phyloP scores from a whole-genome alignment of 2,113 vertebrate species.

The Bos taurus region ARS-UCD2.0 NC_037349.1:38924001-38924500 shows the following conservation, averaged over 20 bases:
- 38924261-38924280: accelerated
- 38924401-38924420: not conserved
- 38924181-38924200: accelerated
- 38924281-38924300: not conserved
- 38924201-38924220: not conserved
- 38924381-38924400: not conserved
- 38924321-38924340: not conserved
- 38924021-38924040: not conserved
- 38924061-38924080: not conserved
- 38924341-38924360: accelerated
- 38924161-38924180: not conserved
- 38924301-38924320: not conserved
- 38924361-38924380: not conserved
- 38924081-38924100: accelerated
- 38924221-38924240: accelerated
- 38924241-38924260: not conserved
- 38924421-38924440: not conserved
- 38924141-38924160: accelerated
- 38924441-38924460: not conserved
- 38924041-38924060: not conserved
- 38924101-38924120: accelerated
- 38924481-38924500: not conserved
- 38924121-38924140: accelerated
- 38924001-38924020: not conserved
- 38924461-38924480: not conserved